Percentiles rank a stretch among this genome's conserved stretches.
phyloP scores from a whole-genome alignment of 2,113 vertebrate species.

The Oceanodroma tethys region DNA sequence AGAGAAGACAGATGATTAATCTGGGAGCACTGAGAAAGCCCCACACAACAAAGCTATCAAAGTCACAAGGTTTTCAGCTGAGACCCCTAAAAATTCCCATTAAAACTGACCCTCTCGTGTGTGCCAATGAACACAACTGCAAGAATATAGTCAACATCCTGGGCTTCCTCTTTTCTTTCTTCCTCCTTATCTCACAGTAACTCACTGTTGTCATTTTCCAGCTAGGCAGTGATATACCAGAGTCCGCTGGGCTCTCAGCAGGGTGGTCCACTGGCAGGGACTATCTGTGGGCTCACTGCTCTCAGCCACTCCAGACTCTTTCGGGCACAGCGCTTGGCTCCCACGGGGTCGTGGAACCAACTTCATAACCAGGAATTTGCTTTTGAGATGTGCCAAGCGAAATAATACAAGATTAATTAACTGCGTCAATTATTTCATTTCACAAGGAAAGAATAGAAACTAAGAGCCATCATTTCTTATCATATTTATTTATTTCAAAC shows the following conservation, averaged over 20 bases:
- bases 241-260: not conserved
- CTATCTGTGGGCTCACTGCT: not conserved
- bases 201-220: not conserved
- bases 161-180: not conserved
- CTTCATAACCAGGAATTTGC: not conserved
- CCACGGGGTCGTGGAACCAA: not conserved
- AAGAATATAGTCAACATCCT: not conserved
- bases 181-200: not conserved
- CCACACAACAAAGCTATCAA: not conserved
- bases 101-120: not conserved
- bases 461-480: not conserved
- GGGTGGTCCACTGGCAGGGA: not conserved
- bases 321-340: not conserved
- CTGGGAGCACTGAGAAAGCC: not conserved
- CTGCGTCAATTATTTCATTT: not conserved
- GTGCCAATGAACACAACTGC: not conserved
- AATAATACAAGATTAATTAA: not conserved
- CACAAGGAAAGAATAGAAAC: not conserved
- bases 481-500: not conserved
- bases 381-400: not conserved
- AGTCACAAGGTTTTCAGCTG: not conserved
- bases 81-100: conserved; percentile 2
- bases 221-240: not conserved
- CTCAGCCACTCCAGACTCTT: not conserved
- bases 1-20: conserved; percentile 13